Evolutionary conservation across 2,888 invertebrate species (phyloP), one percentile per base, ranked within the genome.

Genomic region (Schizaphis graminum): DNA sequence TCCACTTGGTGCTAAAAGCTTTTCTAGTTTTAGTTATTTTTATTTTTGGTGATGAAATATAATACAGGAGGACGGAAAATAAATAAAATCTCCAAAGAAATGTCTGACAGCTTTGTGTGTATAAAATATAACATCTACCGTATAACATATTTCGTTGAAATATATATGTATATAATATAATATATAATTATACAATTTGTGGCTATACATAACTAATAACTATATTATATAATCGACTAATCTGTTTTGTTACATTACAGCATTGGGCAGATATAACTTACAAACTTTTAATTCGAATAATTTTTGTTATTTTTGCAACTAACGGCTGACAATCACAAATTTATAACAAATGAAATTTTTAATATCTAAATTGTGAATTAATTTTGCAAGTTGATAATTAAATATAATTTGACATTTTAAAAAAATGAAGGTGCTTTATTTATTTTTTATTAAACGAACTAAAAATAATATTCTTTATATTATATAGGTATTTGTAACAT

Each of bases 1-100:
- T n/a, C 91, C 85, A 91, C 91, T 91, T 85, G 91, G 21, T 56
- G 28, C 56, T 91, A 91, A 85, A 85, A 91, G 91, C 91, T 91
- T 91, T 91, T 91, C 56, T 53, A 77, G 77, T 91, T 53, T 35
- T 49, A 77, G 67, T 28, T 35, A 77, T 77, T 49, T 49, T 77
- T 67, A 61, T 90, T n/a, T 89, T 47, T n/a, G 28, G 28, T 47
- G 90, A 67, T n/a, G 47, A 67, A 56, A 44, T 56, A 11, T 35
- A n/a, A 44, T 89, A 89, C 28, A 47, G 90, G 1, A 28, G n/a
- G 61, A 47, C 21, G 47, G 61, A 1, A 47, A 61, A 67, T 61
- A 61, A 90, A 89, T 61, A 61, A 89, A 89, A 47, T 77, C 8
- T 35, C 21, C 77, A 35, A 77, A 77, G 35, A 77, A 35, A 35